phyloP scores from a whole-genome alignment of 2,888 invertebrate species.

The Cryptops parisi region DNA sequence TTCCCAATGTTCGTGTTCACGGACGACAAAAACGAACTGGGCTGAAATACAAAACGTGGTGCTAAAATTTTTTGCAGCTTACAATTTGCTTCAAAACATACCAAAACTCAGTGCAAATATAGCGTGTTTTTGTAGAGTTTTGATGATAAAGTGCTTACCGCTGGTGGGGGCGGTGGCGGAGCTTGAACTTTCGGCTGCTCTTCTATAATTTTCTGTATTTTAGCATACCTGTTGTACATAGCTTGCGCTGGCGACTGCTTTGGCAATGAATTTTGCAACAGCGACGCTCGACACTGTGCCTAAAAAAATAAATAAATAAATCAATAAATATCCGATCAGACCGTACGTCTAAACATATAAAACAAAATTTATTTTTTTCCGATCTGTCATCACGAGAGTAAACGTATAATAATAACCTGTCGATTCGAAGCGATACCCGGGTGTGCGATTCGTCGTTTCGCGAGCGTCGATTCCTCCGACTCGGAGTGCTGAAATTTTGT shows the following conservation, averaged over 20 bases:
- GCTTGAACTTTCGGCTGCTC: too few relatives aligned
- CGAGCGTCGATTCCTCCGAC: neutral
- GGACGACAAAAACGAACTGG: conserved; percentile 12
- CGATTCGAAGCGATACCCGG: conserved; percentile 36
- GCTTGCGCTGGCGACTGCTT: conserved; percentile 13
- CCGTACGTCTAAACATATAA: too few relatives aligned
- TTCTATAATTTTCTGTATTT: conserved; percentile 11
- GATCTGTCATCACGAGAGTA: neutral
- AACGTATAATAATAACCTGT: neutral
- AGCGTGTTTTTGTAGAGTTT: too few relatives aligned
- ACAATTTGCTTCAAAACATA: too few relatives aligned
- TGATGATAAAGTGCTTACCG: too few relatives aligned
- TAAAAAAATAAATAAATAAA: conserved; percentile 21
- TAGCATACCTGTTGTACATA: conserved; percentile 18
- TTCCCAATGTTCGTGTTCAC: conserved; percentile 3
- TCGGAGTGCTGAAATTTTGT: too few relatives aligned
- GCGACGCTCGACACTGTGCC: conserved; percentile 33
- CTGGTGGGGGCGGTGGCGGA: too few relatives aligned
- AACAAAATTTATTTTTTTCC: neutral
- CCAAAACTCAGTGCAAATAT: too few relatives aligned
- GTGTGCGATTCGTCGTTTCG: conserved; percentile 53
- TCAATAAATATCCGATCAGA: too few relatives aligned
- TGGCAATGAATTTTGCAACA: conserved; percentile 20
- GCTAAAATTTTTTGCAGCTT: too few relatives aligned
- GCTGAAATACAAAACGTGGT: too few relatives aligned